Evolutionary conservation across 2,888 invertebrate genomes (phyloP).

Genomic region (Eupithecia subumbrata): DNA sequence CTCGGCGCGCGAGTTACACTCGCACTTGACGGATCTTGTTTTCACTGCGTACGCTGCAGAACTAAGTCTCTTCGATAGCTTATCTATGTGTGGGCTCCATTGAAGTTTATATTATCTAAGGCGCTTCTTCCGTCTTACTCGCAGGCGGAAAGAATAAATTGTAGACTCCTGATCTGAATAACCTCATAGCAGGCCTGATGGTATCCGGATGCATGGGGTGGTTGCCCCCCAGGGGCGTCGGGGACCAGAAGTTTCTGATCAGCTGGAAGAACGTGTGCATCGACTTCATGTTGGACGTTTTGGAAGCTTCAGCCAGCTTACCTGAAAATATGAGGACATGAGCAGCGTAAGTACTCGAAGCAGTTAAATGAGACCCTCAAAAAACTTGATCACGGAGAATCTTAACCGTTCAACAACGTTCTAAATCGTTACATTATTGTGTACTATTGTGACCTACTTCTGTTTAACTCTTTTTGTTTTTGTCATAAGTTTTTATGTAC

Average conservation of each 20-base stretch:
- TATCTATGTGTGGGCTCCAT: no score
- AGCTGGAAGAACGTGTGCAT: slow-evolving; percentile 8
- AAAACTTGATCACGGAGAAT: not conserved
- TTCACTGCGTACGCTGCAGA: no score
- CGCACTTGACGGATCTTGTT: no score
- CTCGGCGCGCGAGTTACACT: no score
- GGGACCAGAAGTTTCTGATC: not conserved
- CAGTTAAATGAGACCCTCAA: not conserved
- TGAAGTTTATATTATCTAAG: no score
- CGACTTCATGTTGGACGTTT: not conserved
- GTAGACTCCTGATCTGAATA: not conserved
- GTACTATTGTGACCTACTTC: no score
- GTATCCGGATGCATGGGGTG: not conserved
- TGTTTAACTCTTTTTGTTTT: no score
- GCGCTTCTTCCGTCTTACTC: not conserved
- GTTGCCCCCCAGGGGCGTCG: not conserved
- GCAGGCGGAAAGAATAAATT: not conserved
- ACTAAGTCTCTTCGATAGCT: no score
- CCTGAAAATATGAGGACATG: not conserved
- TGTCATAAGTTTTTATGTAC: no score
- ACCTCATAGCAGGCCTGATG: not conserved
- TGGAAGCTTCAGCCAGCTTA: not conserved
- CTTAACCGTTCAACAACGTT: not conserved
- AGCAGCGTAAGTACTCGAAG: not conserved
- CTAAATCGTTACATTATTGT: no score